A percentile compares a stretch with the other conserved stretches of the same genome.
Evolutionary conservation across 2,888 invertebrate genomes (phyloP).

Genomic region (Nycteola revayana): DNA sequence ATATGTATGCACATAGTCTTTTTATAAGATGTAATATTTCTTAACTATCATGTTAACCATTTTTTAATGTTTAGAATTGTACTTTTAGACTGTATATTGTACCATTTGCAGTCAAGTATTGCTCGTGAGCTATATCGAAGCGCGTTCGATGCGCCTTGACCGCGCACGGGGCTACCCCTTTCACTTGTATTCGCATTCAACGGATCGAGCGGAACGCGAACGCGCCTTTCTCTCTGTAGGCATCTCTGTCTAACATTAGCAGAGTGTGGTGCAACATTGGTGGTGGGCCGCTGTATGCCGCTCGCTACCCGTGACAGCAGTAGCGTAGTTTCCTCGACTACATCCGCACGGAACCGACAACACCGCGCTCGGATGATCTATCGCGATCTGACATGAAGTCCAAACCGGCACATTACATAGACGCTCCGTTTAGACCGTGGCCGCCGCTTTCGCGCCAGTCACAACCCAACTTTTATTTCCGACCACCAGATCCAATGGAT

Average conservation of each 20-base stretch:
- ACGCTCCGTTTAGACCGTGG: constrained; percentile 84
- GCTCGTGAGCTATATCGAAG: constrained; percentile 48
- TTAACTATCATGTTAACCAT: no score
- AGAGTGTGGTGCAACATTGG: constrained; percentile 52
- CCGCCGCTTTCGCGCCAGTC: constrained; percentile 83
- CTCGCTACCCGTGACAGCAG: constrained; percentile 62
- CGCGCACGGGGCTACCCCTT: constrained; percentile 75
- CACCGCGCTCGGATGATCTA: constrained; percentile 67
- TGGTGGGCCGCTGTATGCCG: constrained; percentile 64
- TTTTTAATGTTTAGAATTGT: no score
- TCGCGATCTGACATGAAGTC: constrained; percentile 85
- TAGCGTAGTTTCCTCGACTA: constrained; percentile 71
- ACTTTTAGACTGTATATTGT: no score
- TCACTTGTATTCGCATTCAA: constrained; percentile 74
- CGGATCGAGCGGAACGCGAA: constrained; percentile 71
- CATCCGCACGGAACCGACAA: constrained; percentile 72
- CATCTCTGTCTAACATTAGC: constrained; percentile 73
- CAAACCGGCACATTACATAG: constrained; percentile 79
- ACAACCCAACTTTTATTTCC: constrained; percentile 76
- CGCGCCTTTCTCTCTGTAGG: constrained; percentile 76
- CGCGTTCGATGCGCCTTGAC: constrained; percentile 59
- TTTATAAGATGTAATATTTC: no score
- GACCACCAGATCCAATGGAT: constrained; percentile 74
- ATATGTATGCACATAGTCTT: no score
- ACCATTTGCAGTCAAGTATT: constrained; percentile 2